Evolutionary conservation across 2,888 invertebrate species (phyloP), one percentile per base, ranked within the genome.

Genomic region (Merodon equestris): DNA sequence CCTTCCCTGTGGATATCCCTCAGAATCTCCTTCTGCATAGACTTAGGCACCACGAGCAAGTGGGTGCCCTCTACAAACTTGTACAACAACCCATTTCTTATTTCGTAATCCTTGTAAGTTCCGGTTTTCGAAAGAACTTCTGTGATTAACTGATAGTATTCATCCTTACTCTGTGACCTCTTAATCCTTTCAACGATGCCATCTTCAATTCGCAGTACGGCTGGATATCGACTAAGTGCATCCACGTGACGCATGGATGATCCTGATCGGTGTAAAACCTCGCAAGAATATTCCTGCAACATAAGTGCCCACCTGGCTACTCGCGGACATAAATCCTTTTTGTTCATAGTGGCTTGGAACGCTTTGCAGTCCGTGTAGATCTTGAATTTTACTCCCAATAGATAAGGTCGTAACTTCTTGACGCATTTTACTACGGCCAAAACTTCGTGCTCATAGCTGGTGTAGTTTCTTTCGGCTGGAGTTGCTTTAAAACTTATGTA

Each of bases 361-460:
- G 85, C 85, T 1, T 84, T 75, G 70, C 86, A 87, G 61, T 86
- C 87, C 4, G 56, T 84, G 17, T 27, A 44, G 7, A 57, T 34
- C 7, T 27, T 45, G 10, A 45, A 57, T 9, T 44, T 12, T 12
- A 45, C 4, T 0, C 84, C 84, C n/a, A 85, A 34, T 9, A 86
- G 53, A 56, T 85, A 86, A 1, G 82, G 68, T 15, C 84, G 63
- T 38, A 85, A 83, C 40, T 83, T 82, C 18, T 83, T 82, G 1
- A 86, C 56, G 0, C 84, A 83, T 73, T 84, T 83, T 1, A 36
- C 79, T 0, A 86, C 84, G 0, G 86, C 86, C 0, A 87, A 58
- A 0, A 85, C 85, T 60, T 86, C 82, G 0, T 86, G 79, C 50
- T 86, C 85, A 56, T 86, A 86, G 50, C 83, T 84, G 40, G 84